Evolutionary conservation across 1,140 invertebrate genomes (phyloP).

Genomic region (Pseudoatta argentina): DNA sequence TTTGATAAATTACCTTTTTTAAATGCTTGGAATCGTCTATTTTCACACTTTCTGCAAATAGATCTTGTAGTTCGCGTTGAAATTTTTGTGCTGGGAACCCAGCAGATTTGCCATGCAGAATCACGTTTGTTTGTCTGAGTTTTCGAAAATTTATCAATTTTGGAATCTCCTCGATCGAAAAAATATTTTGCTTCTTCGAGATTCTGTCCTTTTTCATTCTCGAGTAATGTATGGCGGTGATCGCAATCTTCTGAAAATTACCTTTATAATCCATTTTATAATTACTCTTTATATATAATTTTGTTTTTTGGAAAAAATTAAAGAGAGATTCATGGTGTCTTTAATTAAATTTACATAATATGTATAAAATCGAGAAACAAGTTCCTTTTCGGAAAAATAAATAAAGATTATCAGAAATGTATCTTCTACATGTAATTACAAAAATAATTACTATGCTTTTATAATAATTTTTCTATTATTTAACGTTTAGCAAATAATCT

Average conservation of each 20-base stretch:
- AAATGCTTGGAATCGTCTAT: conserved; percentile 11
- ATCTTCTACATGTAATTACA: not conserved
- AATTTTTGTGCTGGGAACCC: not conserved
- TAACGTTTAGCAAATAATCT: not conserved
- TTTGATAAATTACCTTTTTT: conserved; percentile 50
- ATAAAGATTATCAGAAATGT: not conserved
- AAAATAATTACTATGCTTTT: not conserved
- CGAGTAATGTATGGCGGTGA: conserved; percentile 10
- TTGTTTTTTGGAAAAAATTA: no score
- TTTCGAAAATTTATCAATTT: conserved; percentile 10
- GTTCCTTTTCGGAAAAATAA: not conserved
- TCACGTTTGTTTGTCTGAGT: not conserved
- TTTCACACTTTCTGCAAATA: conserved; percentile 15
- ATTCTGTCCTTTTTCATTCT: conserved; percentile 68
- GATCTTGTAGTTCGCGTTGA: not conserved
- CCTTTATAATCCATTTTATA: not conserved
- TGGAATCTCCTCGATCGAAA: conserved; percentile 65
- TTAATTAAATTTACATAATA: no score
- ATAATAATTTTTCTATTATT: not conserved
- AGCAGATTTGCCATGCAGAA: not conserved
- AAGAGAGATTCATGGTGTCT: no score
- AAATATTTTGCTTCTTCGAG: conserved; percentile 18
- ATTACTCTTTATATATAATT: not conserved
- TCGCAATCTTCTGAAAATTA: conserved; percentile 29
- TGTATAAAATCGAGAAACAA: not conserved